Evolutionary conservation across 1,140 invertebrate species (phyloP).

Genomic region (Metopolophium dirhodum): DNA sequence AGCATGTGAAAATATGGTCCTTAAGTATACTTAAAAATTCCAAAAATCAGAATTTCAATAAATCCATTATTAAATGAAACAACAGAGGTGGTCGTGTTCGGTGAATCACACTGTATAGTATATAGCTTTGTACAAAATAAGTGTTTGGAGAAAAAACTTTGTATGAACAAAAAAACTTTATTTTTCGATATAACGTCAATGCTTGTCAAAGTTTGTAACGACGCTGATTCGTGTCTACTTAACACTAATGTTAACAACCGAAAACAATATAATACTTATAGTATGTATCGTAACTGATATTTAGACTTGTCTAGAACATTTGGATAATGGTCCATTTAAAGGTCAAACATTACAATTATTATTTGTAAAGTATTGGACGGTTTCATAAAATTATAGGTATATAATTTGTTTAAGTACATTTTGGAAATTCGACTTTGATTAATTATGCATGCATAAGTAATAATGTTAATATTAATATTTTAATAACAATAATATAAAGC

Average conservation of each 20-base stretch:
- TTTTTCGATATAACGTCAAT: not conserved
- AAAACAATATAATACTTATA: not conserved
- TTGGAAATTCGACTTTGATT: no score
- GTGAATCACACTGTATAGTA: not conserved
- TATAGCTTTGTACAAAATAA: not conserved
- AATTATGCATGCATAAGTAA: no score
- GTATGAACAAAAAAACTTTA: not conserved
- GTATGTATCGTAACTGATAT: not conserved
- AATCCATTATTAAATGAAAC: not conserved
- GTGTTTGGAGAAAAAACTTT: not conserved
- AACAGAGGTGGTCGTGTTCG: not conserved
- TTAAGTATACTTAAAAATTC: no score
- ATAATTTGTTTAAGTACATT: no score
- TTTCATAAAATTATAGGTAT: no score
- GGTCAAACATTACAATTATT: no score
- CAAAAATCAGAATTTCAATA: not conserved
- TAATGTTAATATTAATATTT: no score
- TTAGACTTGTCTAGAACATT: not conserved
- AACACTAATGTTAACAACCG: not conserved
- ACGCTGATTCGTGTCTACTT: not conserved
- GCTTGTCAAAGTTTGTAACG: not conserved
- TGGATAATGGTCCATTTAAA: no score
- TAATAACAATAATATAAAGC: no score
- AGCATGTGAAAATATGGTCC: not conserved
- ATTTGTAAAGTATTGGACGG: no score